These are phyloP conservation scores for Pyralis farinalis DNA, from an alignment of 2,888 invertebrate genomes.

Conservation along the genomic window DNA sequence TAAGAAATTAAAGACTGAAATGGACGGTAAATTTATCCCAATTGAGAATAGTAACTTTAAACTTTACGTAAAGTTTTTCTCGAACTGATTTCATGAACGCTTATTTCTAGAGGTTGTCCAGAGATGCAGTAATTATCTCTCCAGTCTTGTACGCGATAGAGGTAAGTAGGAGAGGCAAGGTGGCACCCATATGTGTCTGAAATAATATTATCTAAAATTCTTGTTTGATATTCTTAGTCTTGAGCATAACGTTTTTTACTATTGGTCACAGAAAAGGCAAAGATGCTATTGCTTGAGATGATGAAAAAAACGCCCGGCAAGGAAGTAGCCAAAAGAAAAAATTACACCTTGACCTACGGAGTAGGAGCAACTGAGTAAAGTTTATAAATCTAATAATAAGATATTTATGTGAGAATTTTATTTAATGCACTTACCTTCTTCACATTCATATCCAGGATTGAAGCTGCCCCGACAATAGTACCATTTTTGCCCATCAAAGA, in stretches of 20 bases:
- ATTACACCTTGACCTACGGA: conserved; percentile 41
- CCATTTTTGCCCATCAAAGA: conserved; percentile 55
- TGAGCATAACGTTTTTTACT: no score
- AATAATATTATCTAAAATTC: no score
- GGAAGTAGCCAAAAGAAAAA: conserved; percentile 35
- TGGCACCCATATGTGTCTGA: no score
- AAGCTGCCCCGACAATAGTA: conserved; percentile 40
- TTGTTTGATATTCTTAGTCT: no score
- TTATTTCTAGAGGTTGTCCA: conserved; percentile 44
- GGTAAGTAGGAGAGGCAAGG: conserved; percentile 28
- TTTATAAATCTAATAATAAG: not conserved
- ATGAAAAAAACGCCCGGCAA: conserved; percentile 43
- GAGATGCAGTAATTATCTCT: conserved; percentile 47
- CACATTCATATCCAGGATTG: conserved; percentile 29
- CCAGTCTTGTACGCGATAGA: conserved; percentile 52
- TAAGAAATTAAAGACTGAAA: conserved; percentile 29
- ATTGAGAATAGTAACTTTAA: no score
- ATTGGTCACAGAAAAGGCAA: conserved; percentile 42
- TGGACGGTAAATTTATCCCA: conserved; percentile 34
- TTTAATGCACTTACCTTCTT: not conserved
- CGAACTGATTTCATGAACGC: not conserved
- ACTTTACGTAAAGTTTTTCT: not conserved
- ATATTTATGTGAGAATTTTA: not conserved
- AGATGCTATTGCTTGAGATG: conserved; percentile 36
- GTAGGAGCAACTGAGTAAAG: conserved; percentile 49